Evolutionary conservation across 2,888 invertebrate genomes (phyloP).

Genomic region (Boloria selene): DNA sequence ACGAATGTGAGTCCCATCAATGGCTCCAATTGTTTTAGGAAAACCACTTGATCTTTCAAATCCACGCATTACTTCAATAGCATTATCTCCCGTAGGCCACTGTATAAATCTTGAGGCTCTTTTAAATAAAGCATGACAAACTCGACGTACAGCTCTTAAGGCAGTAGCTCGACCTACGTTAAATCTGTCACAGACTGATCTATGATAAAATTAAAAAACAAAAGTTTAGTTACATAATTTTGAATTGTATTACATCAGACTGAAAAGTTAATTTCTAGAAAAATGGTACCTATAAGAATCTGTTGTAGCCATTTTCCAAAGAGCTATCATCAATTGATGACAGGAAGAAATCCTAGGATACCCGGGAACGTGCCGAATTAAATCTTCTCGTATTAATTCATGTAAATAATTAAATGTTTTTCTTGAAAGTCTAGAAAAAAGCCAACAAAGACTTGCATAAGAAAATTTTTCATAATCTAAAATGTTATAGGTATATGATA

Average conservation of each 20-base stretch:
- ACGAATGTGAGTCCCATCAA: slow-evolving; percentile 10
- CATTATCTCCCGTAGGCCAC: background rate
- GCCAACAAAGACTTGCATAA: too few relatives aligned
- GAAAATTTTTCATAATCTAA: too few relatives aligned
- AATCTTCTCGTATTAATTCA: background rate
- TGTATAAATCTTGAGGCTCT: slow-evolving; percentile 1
- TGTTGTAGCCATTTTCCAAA: slow-evolving; percentile 16
- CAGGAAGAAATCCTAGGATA: slow-evolving; percentile 5
- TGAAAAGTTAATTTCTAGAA: background rate
- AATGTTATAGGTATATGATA: too few relatives aligned
- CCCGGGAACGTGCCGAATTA: background rate
- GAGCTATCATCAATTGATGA: slow-evolving; percentile 6
- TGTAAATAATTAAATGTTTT: slow-evolving; percentile 1
- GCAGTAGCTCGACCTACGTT: slow-evolving; percentile 11
- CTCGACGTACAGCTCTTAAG: slow-evolving; percentile 9
- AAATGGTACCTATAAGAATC: background rate
- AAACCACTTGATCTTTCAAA: slow-evolving; percentile 8
- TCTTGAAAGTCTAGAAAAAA: slow-evolving; percentile 8
- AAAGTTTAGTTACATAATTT: background rate
- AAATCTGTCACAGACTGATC: slow-evolving; percentile 12
- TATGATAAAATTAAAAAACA: background rate
- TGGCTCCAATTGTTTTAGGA: slow-evolving; percentile 3
- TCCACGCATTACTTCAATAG: background rate
- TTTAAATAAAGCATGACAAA: background rate
- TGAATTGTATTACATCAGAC: background rate